phyloP scores from a whole-genome alignment of 92 coral and sea anemone genomes.

The Epizoanthus fatuus region DNA sequence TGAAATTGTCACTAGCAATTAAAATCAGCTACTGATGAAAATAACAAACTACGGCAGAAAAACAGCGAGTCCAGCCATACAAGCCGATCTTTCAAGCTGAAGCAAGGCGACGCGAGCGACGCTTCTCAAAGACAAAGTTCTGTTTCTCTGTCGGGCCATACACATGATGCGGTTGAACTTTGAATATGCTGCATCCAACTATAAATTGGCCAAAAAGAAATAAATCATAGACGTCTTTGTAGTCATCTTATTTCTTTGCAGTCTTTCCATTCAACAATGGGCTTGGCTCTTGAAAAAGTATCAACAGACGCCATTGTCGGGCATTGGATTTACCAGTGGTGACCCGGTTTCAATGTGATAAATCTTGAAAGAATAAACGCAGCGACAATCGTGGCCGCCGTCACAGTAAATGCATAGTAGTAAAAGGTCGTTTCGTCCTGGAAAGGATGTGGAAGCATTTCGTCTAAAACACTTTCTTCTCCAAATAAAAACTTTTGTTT shows the following conservation, averaged over 20 bases:
- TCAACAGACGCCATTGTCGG: not conserved
- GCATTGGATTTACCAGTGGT: conserved; percentile 85
- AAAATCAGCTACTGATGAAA: too few relatives aligned
- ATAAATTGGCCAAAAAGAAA: too few relatives aligned
- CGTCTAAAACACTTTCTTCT: not conserved
- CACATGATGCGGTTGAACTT: too few relatives aligned
- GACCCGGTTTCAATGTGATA: conserved; percentile 89
- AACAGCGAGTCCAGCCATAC: too few relatives aligned
- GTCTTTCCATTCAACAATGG: not conserved
- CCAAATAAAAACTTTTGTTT: conserved; percentile 43
- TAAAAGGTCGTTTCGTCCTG: conserved; percentile 92
- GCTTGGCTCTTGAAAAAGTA: not conserved
- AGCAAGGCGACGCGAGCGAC: too few relatives aligned
- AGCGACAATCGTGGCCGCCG: conserved; percentile 80
- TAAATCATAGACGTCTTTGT: too few relatives aligned
- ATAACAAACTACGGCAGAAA: too few relatives aligned
- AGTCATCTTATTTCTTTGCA: not conserved
- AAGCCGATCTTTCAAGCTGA: too few relatives aligned
- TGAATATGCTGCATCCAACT: too few relatives aligned
- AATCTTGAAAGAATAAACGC: conserved; percentile 87
- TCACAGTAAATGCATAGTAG: conserved; percentile 82
- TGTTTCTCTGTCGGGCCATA: too few relatives aligned
- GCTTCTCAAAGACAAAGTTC: too few relatives aligned
- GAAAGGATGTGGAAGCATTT: conserved; percentile 70
- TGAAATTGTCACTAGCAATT: too few relatives aligned